Conservation (phyloP, 1,140 invertebrate genomes). For the Brachionus asplanchnoidis region DNA sequence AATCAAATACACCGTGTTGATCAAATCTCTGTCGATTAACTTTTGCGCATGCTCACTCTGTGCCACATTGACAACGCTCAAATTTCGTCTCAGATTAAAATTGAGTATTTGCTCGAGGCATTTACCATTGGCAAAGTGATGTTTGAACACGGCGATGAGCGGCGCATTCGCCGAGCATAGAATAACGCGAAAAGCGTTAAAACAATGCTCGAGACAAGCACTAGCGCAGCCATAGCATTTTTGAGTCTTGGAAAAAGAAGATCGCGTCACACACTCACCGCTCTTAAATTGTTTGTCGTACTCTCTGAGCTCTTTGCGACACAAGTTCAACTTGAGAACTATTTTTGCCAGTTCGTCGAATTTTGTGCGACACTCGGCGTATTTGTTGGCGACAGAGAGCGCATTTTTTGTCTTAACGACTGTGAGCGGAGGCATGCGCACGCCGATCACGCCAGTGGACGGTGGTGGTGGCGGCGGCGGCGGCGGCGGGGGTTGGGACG, state of each 20-base stretch:
- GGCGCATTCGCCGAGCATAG: conserved; percentile 48
- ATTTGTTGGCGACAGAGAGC: conserved; percentile 73
- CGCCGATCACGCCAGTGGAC: conserved; percentile 51
- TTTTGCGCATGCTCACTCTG: background rate
- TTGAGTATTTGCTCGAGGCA: background rate
- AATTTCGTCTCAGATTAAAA: conserved; percentile 11
- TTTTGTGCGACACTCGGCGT: conserved; percentile 87
- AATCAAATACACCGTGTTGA: background rate
- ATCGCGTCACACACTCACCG: too few relatives aligned
- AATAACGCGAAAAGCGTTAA: conserved; percentile 82
- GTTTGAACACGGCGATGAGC: background rate
- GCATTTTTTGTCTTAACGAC: conserved; percentile 55
- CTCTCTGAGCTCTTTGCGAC: conserved; percentile 75
- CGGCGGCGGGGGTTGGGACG: background rate
- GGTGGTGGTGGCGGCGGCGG: background rate
- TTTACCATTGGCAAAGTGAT: background rate
- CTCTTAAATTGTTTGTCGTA: conserved; percentile 75
- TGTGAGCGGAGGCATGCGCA: background rate
- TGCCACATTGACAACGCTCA: background rate
- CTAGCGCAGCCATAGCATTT: conserved; percentile 61
- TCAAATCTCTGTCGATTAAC: conserved; percentile 9
- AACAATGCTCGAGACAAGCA: conserved; percentile 80
- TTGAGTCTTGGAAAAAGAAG: too few relatives aligned
- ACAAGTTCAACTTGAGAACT: conserved; percentile 58
- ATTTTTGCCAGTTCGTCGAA: conserved; percentile 95